Conservation (phyloP, 2,888 invertebrate genomes). For the Colletes collaris region DNA sequence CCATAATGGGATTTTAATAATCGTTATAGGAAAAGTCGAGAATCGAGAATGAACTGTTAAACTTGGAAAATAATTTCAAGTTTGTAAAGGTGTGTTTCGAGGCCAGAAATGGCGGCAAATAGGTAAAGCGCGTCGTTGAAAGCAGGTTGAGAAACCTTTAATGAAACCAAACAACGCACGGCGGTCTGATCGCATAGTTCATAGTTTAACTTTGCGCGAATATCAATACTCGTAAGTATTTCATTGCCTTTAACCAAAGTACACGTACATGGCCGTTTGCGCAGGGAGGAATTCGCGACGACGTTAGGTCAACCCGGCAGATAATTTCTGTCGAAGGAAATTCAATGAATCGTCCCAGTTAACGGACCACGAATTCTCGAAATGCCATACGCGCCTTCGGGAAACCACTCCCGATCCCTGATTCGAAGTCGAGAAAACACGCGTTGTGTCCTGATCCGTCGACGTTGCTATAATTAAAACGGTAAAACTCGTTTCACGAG, state of each 20-base stretch:
- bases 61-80: no score
- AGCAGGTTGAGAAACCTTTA: neutral
- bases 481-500: no score
- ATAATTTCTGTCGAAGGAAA: neutral
- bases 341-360: neutral
- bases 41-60: no score
- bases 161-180: neutral
- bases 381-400: neutral
- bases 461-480: no score
- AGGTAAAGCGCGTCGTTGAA: no score
- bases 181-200: no score
- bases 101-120: no score
- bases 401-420: neutral
- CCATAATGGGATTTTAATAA: no score
- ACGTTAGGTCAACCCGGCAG: neutral
- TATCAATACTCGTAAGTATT: neutral
- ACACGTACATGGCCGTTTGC: neutral
- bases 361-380: neutral
- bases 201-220: neutral
- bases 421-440: neutral
- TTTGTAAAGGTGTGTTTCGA: no score
- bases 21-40: no score
- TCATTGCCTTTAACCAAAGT: neutral
- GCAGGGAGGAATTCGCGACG: neutral
- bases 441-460: no score